These are phyloP conservation scores for Melanostoma mellinum DNA, from an alignment of 2,888 invertebrate genomes.

Conservation along the genomic window DNA sequence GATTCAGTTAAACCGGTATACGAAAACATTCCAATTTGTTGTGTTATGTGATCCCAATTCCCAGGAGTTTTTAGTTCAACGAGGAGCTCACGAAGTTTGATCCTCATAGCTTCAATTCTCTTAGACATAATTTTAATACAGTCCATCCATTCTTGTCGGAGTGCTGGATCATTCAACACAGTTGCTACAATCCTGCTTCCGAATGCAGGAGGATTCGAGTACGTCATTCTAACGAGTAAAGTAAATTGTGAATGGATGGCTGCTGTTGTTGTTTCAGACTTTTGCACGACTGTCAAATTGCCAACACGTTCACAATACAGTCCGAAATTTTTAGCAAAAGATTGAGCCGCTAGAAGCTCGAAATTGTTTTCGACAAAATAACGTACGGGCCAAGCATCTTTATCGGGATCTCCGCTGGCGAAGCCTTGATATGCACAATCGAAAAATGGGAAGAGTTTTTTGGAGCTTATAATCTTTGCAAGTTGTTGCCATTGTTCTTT, in stretches of 20 bases:
- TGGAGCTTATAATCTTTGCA: constrained; percentile 92
- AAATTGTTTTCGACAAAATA: constrained; percentile 94
- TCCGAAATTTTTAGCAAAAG: constrained; percentile 99
- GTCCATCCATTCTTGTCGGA: constrained; percentile 93
- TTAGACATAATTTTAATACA: constrained; percentile 93
- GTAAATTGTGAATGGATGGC: constrained; percentile 94
- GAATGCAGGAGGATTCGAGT: constrained; percentile 98
- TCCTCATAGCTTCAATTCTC: constrained; percentile 94
- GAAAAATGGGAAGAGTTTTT: constrained; percentile 94
- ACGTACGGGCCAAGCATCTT: constrained; percentile 95
- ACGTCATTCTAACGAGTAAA: constrained; percentile 92
- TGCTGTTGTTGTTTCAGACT: constrained; percentile 84
- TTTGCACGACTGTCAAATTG: constrained; percentile 92
- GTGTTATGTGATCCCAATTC: constrained; percentile 96
- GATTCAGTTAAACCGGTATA: constrained; percentile 93
- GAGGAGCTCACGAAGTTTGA: constrained; percentile 88
- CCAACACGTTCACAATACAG: constrained; percentile 98
- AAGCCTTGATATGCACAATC: constrained; percentile 98
- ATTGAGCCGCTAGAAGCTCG: constrained; percentile 96
- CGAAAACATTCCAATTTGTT: constrained; percentile 99
- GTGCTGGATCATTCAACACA: constrained; percentile 88
- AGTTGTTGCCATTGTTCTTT: constrained; percentile 95
- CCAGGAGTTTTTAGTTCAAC: constrained; percentile 93
- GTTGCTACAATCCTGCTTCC: constrained; percentile 95
- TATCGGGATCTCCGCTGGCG: constrained; percentile 95